These are phyloP conservation scores for Trematomus bernacchii DNA, from an alignment of 2,797 vertebrate genomes.

Conservation along the genomic window DNA sequence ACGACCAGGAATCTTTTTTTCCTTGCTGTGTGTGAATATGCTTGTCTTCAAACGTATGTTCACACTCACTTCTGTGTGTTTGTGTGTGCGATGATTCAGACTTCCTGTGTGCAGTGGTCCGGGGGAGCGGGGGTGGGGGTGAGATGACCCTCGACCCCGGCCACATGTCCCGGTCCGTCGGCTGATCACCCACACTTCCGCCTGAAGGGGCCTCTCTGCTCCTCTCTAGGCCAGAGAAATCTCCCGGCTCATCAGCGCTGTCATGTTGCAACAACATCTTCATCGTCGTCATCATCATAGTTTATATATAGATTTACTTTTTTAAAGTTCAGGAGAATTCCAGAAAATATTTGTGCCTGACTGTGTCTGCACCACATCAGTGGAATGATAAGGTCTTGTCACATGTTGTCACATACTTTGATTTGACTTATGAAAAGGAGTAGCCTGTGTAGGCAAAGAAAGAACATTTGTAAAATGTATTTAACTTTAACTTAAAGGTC, in stretches of 20 bases:
- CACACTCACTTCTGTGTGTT: conserved; percentile 18
- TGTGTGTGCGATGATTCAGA: conserved; percentile 47
- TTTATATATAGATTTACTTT: not conserved
- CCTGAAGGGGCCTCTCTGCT: conserved; percentile 54
- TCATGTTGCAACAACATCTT: conserved; percentile 17
- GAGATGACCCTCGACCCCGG: conserved; percentile 74
- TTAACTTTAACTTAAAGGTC: too few relatives aligned
- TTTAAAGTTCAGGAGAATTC: conserved; percentile 1
- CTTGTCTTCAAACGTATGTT: conserved; percentile 38
- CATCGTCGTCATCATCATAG: not conserved
- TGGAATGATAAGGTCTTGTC: not conserved
- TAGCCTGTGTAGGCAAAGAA: not conserved
- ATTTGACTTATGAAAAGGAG: not conserved
- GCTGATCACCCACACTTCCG: conserved; percentile 79
- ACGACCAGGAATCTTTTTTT: conserved; percentile 50
- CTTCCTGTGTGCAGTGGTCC: conserved; percentile 79
- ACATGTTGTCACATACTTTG: not conserved
- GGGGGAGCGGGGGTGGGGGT: conserved; percentile 73
- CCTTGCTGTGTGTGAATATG: conserved; percentile 30
- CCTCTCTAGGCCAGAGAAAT: conserved; percentile 45
- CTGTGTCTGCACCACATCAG: not conserved
- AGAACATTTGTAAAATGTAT: not conserved
- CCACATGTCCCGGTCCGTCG: conserved; percentile 78
- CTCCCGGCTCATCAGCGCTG: conserved; percentile 44
- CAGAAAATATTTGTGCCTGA: conserved; percentile 11